phyloP scores from a whole-genome alignment of 2,113 vertebrate genomes.

The Daboia siamensis region DNA sequence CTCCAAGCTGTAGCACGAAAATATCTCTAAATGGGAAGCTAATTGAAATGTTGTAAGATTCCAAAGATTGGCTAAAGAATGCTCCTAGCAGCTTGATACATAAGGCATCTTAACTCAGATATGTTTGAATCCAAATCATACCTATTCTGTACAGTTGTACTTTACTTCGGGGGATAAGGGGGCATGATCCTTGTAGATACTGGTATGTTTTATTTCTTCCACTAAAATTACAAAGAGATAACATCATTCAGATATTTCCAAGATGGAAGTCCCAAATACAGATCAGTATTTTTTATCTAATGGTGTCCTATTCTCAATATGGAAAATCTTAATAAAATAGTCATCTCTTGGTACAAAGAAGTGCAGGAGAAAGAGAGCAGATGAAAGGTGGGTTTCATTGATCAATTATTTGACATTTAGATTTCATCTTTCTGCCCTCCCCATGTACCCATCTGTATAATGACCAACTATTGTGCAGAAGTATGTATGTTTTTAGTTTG shows the following conservation, averaged over 20 bases:
- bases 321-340: conserved; percentile 46
- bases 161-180: neutral
- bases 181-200: neutral
- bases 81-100: conserved; percentile 22
- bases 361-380: conserved; percentile 54
- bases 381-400: conserved; percentile 63
- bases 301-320: conserved; percentile 46
- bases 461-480: conserved; percentile 75
- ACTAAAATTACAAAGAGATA: neutral
- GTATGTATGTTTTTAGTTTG: conserved; percentile 79
- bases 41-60: conserved; percentile 35
- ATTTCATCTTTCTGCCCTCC: conserved; percentile 57
- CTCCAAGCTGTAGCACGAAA: conserved; percentile 40
- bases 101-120: conserved; percentile 18
- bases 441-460: conserved; percentile 67
- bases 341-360: conserved; percentile 32
- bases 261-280: neutral
- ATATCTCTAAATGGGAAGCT: conserved; percentile 42
- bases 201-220: conserved; percentile 8
- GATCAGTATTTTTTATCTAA: conserved; percentile 24
- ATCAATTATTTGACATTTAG: conserved; percentile 65
- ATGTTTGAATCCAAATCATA: conserved; percentile 19
- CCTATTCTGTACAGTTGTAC: neutral
- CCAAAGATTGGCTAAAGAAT: conserved; percentile 37
- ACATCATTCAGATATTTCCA: neutral